These are phyloP conservation scores for Andrena marginata DNA, from an alignment of 2,888 invertebrate species.

Conservation along the genomic window DNA sequence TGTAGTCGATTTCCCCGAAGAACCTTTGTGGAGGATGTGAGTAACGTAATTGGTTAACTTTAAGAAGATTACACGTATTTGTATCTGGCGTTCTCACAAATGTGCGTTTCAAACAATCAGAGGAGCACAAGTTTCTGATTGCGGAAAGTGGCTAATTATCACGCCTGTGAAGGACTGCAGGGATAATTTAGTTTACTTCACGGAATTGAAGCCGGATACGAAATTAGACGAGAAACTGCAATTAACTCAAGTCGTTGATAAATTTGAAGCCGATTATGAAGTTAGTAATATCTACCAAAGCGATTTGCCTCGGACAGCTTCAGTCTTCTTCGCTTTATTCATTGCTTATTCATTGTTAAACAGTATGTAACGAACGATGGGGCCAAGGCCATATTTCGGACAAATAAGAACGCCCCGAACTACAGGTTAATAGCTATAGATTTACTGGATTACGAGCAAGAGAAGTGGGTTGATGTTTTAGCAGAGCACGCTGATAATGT, in stretches of 20 bases:
- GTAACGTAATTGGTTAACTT: conserved; percentile 76
- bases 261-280: conserved; percentile 97
- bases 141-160: conserved; percentile 95
- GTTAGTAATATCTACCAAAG: conserved; percentile 85
- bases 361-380: conserved; percentile 97
- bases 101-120: conserved; percentile 86
- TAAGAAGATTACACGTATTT: conserved; percentile 14
- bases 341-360: conserved; percentile 19
- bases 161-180: conserved; percentile 95
- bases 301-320: conserved; percentile 22
- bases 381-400: conserved; percentile 93
- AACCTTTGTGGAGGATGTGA: conserved; percentile 97
- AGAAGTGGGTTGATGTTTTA: conserved; percentile 94
- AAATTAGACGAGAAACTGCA: conserved; percentile 89
- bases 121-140: conserved; percentile 94
- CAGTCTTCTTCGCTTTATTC: conserved; percentile 22
- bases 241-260: conserved; percentile 93
- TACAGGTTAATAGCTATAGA: conserved; percentile 95
- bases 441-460: conserved; percentile 89
- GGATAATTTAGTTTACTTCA: conserved; percentile 95
- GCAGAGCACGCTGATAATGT: conserved; percentile 94
- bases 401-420: conserved; percentile 97
- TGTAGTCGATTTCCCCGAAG: conserved; percentile 95
- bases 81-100: neutral
- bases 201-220: conserved; percentile 89